Percentiles rank a stretch among this genome's conserved stretches.
phyloP scores from a whole-genome alignment of 1,140 invertebrate genomes.

The Rhagoletis pomonella region DNA sequence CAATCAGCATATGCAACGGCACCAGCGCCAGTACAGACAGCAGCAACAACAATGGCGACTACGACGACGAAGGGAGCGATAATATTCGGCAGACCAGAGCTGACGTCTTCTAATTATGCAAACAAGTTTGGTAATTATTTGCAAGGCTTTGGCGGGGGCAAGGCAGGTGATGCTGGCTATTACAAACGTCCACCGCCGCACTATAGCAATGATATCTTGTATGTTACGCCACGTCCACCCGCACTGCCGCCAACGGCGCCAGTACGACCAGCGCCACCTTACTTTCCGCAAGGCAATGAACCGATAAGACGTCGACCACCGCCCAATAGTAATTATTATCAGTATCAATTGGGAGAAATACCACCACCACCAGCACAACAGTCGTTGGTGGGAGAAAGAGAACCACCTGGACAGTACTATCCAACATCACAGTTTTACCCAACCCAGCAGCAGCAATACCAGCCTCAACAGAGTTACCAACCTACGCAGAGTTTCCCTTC shows the following conservation, averaged over 20 bases:
- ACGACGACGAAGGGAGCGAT: conserved; percentile 56
- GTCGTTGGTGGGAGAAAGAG: not conserved
- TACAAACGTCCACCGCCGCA: conserved; percentile 56
- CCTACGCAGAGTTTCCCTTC: not conserved
- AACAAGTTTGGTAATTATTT: conserved; percentile 74
- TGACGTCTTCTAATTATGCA: conserved; percentile 70
- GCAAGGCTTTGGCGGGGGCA: conserved; percentile 58
- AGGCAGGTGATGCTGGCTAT: not conserved
- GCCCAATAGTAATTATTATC: conserved; percentile 68
- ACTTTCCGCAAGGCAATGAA: conserved; percentile 55
- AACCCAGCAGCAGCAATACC: not conserved
- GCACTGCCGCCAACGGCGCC: conserved; percentile 55
- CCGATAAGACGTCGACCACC: conserved; percentile 50
- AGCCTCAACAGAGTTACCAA: conserved; percentile 24
- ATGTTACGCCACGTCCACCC: conserved; percentile 51
- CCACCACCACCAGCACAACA: conserved; percentile 58
- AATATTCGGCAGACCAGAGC: conserved; percentile 53
- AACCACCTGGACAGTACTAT: not conserved
- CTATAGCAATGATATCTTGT: conserved; percentile 41
- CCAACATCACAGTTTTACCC: not conserved
- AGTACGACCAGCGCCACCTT: conserved; percentile 56
- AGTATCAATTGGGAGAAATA: conserved; percentile 72
- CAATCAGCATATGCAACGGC: conserved; percentile 24
- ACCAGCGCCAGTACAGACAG: conserved; percentile 19
- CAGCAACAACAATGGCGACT: conserved; percentile 58